Evolutionary conservation across 2,888 invertebrate genomes (phyloP), one percentile per base, ranked within the genome.

Genomic region (Bhutanitis thaidina): DNA sequence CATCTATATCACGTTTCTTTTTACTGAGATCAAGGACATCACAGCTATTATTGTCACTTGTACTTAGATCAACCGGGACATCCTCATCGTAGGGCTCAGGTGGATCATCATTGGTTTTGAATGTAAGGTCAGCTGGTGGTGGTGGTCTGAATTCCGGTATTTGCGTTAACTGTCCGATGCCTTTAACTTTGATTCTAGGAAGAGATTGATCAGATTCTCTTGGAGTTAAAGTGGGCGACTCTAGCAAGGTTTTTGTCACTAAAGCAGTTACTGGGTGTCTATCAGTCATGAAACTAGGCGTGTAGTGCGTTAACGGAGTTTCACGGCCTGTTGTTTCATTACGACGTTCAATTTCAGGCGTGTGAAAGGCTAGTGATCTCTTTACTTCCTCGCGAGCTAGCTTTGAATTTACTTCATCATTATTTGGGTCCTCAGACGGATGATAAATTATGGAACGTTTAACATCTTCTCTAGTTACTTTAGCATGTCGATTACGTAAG

Each of bases 401-500:
- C 74, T 92, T 92, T 1, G 86, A 80, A 59, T 90, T 92, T 0
- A 92, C 84, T 63, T 94, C 94, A 58, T 95, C 95, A 64, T 94
- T 94, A 43, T 94, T 94, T 0, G 95, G 94, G 69, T 96, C 96
- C 82, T 96, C 96, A 1, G 94, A 95, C 0, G 96, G 95, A 72
- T 96, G 96, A 67, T 96, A 96, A 55, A 96, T 95, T 46, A 98
- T 95, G 5, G 95, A 93, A 58, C 94, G 93, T 73, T 97, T 96
- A 0, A 98, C 95, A 63, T 98, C 97, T 61, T 97, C 96, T 48
- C 97, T 92, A 1, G 95, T 94, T 1, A 93, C 92, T 78, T 96
- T 96, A 0, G 94, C 94, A 69, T 98, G 98, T 16, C 97, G 92
- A 77, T 98, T 98, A 58, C 97, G 91, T 64, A 98, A 91, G 77